Percentiles rank a stretch among this genome's conserved stretches.
These are phyloP conservation scores for Synergus japonicus DNA, from an alignment of 2,888 invertebrate species.

Conservation along the genomic window DNA sequence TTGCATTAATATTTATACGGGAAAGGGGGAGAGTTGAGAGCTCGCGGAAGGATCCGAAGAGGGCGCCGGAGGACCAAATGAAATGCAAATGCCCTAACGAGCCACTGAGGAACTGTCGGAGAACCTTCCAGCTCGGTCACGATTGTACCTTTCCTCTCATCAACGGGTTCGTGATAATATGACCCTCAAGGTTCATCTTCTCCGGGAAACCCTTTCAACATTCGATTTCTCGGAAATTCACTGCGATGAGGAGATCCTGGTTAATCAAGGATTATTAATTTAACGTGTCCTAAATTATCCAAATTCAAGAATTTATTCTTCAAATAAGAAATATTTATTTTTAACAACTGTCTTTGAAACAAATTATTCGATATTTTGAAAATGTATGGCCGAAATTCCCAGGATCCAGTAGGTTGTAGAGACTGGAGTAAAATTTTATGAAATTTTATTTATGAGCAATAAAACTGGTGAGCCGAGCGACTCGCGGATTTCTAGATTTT, in stretches of 20 bases:
- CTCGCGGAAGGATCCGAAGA: conserved; percentile 47
- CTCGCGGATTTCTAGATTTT: conserved; percentile 51
- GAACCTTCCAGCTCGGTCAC: conserved; percentile 71
- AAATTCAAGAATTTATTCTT: too few species aligned
- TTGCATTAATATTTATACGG: conserved; percentile 78
- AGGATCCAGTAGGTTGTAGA: not conserved
- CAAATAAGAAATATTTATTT: too few species aligned
- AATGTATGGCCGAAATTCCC: not conserved
- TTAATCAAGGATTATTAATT: not conserved
- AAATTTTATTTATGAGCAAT: conserved; percentile 35
- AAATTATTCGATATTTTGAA: not conserved
- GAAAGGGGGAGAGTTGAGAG: conserved; percentile 66
- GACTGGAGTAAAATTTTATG: conserved; percentile 20
- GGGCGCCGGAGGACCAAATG: conserved; percentile 68
- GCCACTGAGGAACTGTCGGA: conserved; percentile 76
- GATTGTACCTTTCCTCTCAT: conserved; percentile 72
- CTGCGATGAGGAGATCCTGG: not conserved
- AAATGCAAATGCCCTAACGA: conserved; percentile 78
- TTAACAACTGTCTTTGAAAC: too few species aligned
- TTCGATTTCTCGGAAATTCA: not conserved
- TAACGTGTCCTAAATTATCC: too few species aligned
- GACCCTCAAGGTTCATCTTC: conserved; percentile 45
- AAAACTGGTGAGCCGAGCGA: conserved; percentile 46
- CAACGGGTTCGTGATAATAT: conserved; percentile 69
- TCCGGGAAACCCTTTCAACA: not conserved